Evolutionary conservation across 2,888 invertebrate species (phyloP).

Genomic region (Listrodromus nycthemerus): DNA sequence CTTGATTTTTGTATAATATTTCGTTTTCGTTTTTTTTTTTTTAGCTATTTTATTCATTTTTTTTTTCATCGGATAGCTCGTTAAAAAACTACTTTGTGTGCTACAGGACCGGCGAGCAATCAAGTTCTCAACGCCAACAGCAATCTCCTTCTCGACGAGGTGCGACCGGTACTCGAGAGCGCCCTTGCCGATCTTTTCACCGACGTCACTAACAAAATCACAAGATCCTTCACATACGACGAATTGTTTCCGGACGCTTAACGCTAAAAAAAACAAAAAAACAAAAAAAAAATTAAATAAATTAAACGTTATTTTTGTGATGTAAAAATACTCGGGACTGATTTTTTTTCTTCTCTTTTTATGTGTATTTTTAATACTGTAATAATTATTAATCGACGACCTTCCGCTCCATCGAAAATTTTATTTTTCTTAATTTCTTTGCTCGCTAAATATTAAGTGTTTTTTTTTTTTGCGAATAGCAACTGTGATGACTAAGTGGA

Average conservation of each 20-base stretch:
- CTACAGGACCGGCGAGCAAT: conserved; percentile 88
- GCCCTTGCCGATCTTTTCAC: conserved; percentile 89
- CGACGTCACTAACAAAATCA: conserved; percentile 89
- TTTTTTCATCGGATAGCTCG: neutral
- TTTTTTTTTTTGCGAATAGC: conserved; percentile 11
- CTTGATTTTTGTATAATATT: conserved; percentile 21
- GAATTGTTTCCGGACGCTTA: conserved; percentile 87
- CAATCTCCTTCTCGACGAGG: conserved; percentile 88
- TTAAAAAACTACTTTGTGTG: conserved; percentile 25
- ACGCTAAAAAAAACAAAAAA: conserved; percentile 26
- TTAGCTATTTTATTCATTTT: neutral
- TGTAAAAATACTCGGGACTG: conserved; percentile 28
- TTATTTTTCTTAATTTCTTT: neutral
- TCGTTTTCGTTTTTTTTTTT: neutral
- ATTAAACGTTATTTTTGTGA: conserved; percentile 56
- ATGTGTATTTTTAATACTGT: neutral
- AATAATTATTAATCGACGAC: neutral
- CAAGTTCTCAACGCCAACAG: conserved; percentile 89
- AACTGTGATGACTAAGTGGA: conserved; percentile 34
- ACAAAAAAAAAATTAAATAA: conserved; percentile 30
- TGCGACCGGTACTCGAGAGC: conserved; percentile 88
- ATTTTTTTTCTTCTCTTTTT: neutral
- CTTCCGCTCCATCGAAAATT: conserved; percentile 7
- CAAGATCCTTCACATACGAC: conserved; percentile 88
- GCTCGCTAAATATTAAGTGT: conserved; percentile 22